These are phyloP conservation scores for Gadus macrocephalus DNA, from an alignment of 2,113 vertebrate species.

Conservation along the genomic window DNA sequence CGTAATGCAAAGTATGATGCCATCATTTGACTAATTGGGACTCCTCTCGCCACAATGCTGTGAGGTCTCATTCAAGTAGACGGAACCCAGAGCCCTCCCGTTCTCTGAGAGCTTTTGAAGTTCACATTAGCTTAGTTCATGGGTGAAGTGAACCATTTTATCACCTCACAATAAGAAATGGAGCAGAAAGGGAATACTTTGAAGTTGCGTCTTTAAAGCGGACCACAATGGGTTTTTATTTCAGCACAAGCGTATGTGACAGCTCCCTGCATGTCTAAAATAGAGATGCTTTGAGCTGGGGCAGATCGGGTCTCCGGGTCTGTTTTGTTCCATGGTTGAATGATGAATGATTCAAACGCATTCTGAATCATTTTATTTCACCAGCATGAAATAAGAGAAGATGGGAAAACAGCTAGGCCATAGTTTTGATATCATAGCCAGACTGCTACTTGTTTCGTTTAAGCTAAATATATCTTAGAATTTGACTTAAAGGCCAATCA, in stretches of 20 bases:
- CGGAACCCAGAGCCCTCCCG: neutral
- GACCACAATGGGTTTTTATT: constrained; percentile 54
- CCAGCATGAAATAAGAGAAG: constrained; percentile 60
- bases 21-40: constrained; percentile 26
- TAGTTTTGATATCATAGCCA: constrained; percentile 21
- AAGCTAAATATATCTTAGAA: no score
- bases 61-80: neutral
- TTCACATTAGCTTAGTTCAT: constrained; percentile 52
- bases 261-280: constrained; percentile 57
- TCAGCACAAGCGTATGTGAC: constrained; percentile 44
- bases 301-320: constrained; percentile 53
- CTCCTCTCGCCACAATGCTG: constrained; percentile 21
- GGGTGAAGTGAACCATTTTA: constrained; percentile 48
- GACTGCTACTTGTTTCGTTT: constrained; percentile 17
- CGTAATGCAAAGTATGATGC: constrained; percentile 35
- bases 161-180: constrained; percentile 40
- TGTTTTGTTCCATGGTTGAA: constrained; percentile 33
- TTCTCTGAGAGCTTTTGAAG: constrained; percentile 22
- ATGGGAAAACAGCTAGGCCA: constrained; percentile 67
- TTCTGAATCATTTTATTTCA: constrained; percentile 62
- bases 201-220: constrained; percentile 39
- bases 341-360: constrained; percentile 34
- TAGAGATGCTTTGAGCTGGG: constrained; percentile 62
- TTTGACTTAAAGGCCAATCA: constrained; percentile 20
- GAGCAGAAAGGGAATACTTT: constrained; percentile 18